Evolutionary conservation across 37 sponge, comb jelly and placozoan species (phyloP).

Genomic region (Amphimedon queenslandica): DNA sequence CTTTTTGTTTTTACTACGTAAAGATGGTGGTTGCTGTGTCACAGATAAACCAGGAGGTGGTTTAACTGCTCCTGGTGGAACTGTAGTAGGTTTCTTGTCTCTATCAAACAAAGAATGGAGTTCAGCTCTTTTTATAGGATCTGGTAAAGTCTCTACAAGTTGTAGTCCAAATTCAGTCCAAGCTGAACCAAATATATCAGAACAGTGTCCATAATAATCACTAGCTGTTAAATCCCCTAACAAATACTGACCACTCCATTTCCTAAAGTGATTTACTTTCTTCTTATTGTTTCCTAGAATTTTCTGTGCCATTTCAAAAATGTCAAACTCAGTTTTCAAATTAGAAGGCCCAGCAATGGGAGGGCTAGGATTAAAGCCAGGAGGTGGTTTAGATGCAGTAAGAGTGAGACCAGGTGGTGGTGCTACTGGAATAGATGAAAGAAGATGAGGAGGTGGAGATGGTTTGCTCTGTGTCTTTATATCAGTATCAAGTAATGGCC

Average conservation of each 20-base stretch:
- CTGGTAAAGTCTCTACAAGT: constrained; percentile 8
- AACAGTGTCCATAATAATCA: constrained; percentile 29
- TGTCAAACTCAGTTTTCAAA: background rate
- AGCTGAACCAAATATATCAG: constrained; percentile 5
- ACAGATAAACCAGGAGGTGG: too few species aligned
- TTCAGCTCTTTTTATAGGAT: background rate
- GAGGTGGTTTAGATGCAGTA: background rate
- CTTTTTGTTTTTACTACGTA: background rate
- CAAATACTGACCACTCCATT: constrained; percentile 31
- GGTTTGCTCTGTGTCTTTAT: too few species aligned
- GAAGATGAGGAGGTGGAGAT: too few species aligned
- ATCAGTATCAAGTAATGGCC: too few species aligned
- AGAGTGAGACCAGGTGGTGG: background rate
- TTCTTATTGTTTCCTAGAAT: constrained; percentile 15
- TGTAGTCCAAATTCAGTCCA: constrained; percentile 8
- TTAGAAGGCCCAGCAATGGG: background rate
- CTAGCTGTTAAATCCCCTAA: constrained; percentile 14
- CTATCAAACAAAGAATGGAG: background rate
- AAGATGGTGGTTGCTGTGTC: too few species aligned
- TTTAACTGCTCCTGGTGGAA: background rate
- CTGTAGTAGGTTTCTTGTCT: background rate
- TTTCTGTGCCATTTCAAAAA: constrained; percentile 7
- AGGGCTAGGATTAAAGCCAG: background rate
- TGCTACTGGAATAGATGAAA: too few species aligned
- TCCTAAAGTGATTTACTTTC: constrained; percentile 34